Evolutionary conservation across 1,140 invertebrate species (phyloP), one percentile per base, ranked within the genome.

Genomic region (Bilobella aurantiaca): DNA sequence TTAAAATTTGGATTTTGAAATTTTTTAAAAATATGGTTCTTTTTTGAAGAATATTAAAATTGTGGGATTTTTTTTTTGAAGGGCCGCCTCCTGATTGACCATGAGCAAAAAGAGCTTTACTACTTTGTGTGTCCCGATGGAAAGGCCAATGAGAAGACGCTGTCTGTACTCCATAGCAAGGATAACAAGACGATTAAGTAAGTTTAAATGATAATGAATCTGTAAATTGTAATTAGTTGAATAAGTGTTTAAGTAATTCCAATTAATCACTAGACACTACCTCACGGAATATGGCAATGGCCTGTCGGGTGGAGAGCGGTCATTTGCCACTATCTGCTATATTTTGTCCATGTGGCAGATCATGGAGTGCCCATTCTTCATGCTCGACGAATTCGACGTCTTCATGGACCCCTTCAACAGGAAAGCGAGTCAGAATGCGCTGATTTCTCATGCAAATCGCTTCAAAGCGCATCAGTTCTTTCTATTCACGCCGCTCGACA

Each of bases 321-420:
- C 94, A 2, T 98, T 90, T 78, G 87, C 92, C 0, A 98, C 93
- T 0, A 88, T 98, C 8, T 90, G 91, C 21, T 93, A 98, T 74
- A 86, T 99, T 64, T 84, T 98, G 73, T 84, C 95, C 1, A 79
- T 99, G 16, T 98, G 96, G 96, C 87, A 91, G 47, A 87, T 86
- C 60, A 88, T 91, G 73, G 85, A 89, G 67, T 84, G 91, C 65
- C 96, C 96, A 0, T 97, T 98, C 77, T 89, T 92, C 75, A 93
- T 96, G 75, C 80, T 98, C 49, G 96, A 98, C 77, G 96, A 99
- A 81, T 98, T 98, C 78, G 96, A 98, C 77, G 94, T 98, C 0
- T 99, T 94, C 76, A 97, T 98, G 89, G 94, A 72, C 42, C 58
- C 71, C 0, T 58, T 65, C 16, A 72, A 72, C 53, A 60, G 71